Base-by-base conservation (phyloP, 2,797 vertebrate genomes). In the Pelodytes ibericus region DNA sequence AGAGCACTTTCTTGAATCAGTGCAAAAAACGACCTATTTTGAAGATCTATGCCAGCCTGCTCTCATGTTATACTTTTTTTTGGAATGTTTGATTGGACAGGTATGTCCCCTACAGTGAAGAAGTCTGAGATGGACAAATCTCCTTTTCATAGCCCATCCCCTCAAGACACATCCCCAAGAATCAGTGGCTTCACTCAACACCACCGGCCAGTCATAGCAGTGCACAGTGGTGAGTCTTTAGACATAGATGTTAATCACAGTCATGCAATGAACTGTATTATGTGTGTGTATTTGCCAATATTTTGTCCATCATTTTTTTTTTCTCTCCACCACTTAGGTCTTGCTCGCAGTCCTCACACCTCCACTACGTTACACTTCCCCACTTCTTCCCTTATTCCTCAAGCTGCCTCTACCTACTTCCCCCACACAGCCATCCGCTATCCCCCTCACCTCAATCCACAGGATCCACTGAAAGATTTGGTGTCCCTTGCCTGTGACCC, bases 181-280 rank as follows among this genome's bases (percentile, higher is more conserved):
- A 91, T 97, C 82, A 94, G 93, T 82, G 94, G 94, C 87, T 99
- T 96, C 88, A 98, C 96, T 0, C 97, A 98, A 86, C 97, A 98
- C 88, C 96, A 98, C 88, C 93, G 96, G 88, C 97, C 96, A 0
- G 95, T 98, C 89, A 99, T 98, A n/a, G 96, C 96, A 2, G 96
- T 99, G 84, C 96, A 99, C 92, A 98, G 96, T 56, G 96, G 96
- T 98, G 57, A 68, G 76, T 79, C 18, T 39, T 41, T 44, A 25
- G 39, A 18, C 29, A 2, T 29, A 26, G 47, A n/a, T n/a, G 3
- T 18, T 67, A 30, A 51, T 6, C 20, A 15, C 26, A 47, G 11
- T 15, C 8, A 58, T 6, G 25, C 25, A 31, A 30, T 61, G 8
- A 13, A 63, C 8, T 9, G 10, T 36, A 36, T 36, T 13, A 5